A percentile compares a stretch with the other conserved stretches of the same genome.
These are phyloP conservation scores for Lasius fuliginosus DNA, from an alignment of 2,888 invertebrate genomes.

Conservation along the genomic window DNA sequence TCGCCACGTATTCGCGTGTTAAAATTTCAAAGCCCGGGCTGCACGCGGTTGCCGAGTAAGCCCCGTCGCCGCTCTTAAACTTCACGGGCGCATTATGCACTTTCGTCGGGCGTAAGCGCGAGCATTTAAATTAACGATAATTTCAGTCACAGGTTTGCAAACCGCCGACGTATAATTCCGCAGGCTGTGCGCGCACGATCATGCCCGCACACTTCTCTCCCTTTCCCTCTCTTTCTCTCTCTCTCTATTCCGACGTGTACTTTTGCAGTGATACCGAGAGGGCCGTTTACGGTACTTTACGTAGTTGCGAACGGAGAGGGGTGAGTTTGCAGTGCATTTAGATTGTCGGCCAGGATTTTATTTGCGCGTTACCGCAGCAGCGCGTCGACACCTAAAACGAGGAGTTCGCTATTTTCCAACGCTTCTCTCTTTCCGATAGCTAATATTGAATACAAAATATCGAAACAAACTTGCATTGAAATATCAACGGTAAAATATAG, in stretches of 20 bases:
- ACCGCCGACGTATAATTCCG: conserved; percentile 58
- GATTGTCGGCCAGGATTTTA: conserved; percentile 41
- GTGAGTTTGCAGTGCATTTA: conserved; percentile 6
- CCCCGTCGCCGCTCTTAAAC: conserved; percentile 69
- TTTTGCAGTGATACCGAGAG: conserved; percentile 51
- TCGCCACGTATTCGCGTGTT: conserved; percentile 66
- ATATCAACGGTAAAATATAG: neutral
- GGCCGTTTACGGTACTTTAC: conserved; percentile 38
- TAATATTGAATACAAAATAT: conserved; percentile 19
- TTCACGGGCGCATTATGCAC: conserved; percentile 60
- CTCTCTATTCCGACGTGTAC: conserved; percentile 50
- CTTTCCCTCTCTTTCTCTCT: neutral
- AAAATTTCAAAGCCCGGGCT: conserved; percentile 72
- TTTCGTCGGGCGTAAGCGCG: conserved; percentile 65
- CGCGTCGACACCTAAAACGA: neutral
- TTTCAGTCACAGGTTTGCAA: conserved; percentile 68
- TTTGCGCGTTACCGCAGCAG: neutral
- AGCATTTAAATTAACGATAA: conserved; percentile 78
- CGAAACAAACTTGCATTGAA: neutral
- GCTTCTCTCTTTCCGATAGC: neutral
- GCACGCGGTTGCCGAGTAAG: conserved; percentile 65
- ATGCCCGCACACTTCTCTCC: neutral
- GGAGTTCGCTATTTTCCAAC: neutral
- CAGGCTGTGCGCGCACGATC: conserved; percentile 57
- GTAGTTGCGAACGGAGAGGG: neutral